Evolutionary conservation across 2,888 invertebrate genomes (phyloP).

Genomic region (Cheiracanthium punctorium): DNA sequence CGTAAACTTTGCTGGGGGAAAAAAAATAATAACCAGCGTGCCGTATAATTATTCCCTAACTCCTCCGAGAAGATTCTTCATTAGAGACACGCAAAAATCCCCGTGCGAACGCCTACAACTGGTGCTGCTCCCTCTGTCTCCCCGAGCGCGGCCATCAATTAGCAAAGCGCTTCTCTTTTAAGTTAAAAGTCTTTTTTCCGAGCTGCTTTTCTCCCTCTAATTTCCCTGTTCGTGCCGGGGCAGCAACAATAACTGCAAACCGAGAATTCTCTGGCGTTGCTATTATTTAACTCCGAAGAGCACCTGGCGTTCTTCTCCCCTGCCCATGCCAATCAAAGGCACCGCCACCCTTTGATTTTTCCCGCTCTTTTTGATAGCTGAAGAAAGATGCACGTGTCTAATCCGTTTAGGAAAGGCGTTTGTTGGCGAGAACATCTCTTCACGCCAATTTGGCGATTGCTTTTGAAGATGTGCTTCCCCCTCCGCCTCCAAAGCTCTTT

Average conservation of each 20-base stretch:
- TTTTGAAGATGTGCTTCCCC: not conserved
- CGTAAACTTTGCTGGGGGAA: conserved; percentile 4
- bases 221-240: conserved; percentile 40
- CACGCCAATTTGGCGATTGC: conserved; percentile 16
- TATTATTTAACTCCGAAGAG: conserved; percentile 39
- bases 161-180: not conserved
- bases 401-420: conserved; percentile 41
- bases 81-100: not conserved
- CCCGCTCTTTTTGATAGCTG: conserved; percentile 54
- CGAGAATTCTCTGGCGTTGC: conserved; percentile 44
- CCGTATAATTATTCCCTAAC: not conserved
- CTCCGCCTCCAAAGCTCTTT: not conserved
- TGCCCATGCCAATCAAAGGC: conserved; percentile 51
- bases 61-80: not conserved
- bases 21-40: not conserved
- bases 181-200: not conserved
- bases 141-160: not conserved
- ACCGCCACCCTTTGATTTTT: conserved; percentile 48
- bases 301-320: conserved; percentile 52
- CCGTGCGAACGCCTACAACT: conserved; percentile 21
- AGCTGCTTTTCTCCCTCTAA: conserved; percentile 23
- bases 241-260: conserved; percentile 44
- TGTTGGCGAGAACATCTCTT: conserved; percentile 26
- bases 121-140: not conserved
- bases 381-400: conserved; percentile 45